Percentiles rank a stretch among this genome's conserved stretches.
These are phyloP conservation scores for Andrena flavipes DNA, from an alignment of 2,888 invertebrate genomes.

Conservation along the genomic window DNA sequence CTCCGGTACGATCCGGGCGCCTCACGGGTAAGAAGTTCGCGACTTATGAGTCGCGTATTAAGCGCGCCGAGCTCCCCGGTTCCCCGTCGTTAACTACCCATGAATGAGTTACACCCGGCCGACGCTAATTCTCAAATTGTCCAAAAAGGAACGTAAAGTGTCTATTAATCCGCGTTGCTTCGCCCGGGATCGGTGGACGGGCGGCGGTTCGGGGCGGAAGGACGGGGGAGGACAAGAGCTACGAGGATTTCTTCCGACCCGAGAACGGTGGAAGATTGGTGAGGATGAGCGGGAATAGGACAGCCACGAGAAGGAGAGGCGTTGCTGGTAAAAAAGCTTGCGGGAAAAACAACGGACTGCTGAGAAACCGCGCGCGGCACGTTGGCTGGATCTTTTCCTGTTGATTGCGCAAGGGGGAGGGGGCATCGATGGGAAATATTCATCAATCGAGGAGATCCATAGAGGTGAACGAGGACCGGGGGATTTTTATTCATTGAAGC, in stretches of 20 bases:
- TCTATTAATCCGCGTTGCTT: constrained; percentile 74
- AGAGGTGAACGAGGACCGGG: neutral
- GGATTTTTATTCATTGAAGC: neutral
- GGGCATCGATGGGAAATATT: neutral
- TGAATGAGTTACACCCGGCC: constrained; percentile 82
- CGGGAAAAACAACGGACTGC: constrained; percentile 28
- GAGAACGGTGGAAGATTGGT: constrained; percentile 53
- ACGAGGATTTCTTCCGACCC: constrained; percentile 61
- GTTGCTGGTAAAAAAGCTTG: constrained; percentile 37
- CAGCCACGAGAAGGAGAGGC: constrained; percentile 37
- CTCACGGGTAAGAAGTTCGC: constrained; percentile 74
- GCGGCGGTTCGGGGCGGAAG: constrained; percentile 25
- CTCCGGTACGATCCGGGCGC: constrained; percentile 35
- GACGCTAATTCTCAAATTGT: constrained; percentile 80
- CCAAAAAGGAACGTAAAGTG: constrained; percentile 72
- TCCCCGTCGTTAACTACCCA: constrained; percentile 82
- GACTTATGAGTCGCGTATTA: constrained; percentile 82
- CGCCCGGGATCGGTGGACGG: constrained; percentile 19
- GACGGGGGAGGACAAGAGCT: constrained; percentile 34
- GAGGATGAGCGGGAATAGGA: constrained; percentile 44
- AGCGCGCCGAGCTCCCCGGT: constrained; percentile 64
- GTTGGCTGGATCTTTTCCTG: constrained; percentile 11
- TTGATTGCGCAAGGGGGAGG: neutral
- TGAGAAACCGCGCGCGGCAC: constrained; percentile 14
- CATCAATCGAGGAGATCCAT: neutral